Evolutionary conservation across 1,140 invertebrate genomes (phyloP), one percentile per base, ranked within the genome.

Genomic region (Bombus confusus): DNA sequence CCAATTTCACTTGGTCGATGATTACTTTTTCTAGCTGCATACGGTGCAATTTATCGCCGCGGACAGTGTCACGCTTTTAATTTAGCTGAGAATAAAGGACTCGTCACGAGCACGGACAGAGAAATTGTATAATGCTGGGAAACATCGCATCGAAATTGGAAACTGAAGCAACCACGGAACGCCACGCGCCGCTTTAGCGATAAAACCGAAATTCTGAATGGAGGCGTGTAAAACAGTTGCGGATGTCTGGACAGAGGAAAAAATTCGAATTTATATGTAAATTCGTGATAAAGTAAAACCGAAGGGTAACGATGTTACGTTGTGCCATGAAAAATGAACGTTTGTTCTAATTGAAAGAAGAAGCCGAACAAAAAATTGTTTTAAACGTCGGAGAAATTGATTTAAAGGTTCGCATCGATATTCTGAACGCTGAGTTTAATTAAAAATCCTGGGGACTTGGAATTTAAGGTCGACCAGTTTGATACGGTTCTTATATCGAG

Each of bases 251-350:
- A 15, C 3, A 13, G 75, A 9, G 37, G 18, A 52, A 62, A 39
- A 62, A 62, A 41, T 62, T 41, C 52, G 28, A 77, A 77, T 77
- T 62, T 77, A 62, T 62, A 77, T 59, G 75, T n/a, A 77, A 64
- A 77, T 77, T 62, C 34, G 12, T 18, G 34, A 10, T 25, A 47
- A 47, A 74, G 41, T 74, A 41, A 62, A 77, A 41, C 34, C 5
- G 28, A 77, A 41, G 6, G 10, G 25, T 28, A 59, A 62, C 28
- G 9, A 39, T 3, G 57, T 77, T 77, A 59, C 41, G 9, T 31
- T 28, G 9, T 25, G 4, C 13, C 3, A 3, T 22, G 25, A n/a
- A 13, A n/a, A 39, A 62, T 64, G 22, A 22, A 62, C 28, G 34
- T 39, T 39, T 52, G 22, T 8, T 22, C 22, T 52, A 34, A 75